These are phyloP conservation scores for Drosophila phalerata DNA, from an alignment of 2,888 invertebrate genomes.

Conservation along the genomic window DNA sequence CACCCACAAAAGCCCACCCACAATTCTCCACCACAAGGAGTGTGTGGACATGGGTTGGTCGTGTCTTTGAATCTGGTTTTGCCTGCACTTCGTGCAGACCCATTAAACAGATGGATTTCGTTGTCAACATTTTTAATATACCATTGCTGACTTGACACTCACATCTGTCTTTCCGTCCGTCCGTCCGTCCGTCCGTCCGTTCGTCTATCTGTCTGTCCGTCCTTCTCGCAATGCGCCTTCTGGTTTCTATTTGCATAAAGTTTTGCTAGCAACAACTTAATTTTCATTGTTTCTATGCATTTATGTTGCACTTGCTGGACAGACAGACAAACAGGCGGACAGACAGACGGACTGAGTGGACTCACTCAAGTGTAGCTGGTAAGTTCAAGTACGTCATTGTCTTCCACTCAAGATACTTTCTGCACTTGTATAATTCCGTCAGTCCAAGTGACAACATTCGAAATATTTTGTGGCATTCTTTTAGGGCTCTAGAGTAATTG, in stretches of 20 bases:
- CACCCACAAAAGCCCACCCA: conserved; percentile 40
- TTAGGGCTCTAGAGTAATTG: conserved; percentile 15
- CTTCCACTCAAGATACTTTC: conserved; percentile 41
- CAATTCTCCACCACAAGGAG: conserved; percentile 26
- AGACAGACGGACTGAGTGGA: conserved; percentile 18
- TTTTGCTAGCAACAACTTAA: conserved; percentile 71
- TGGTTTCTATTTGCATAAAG: conserved; percentile 67
- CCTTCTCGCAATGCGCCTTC: conserved; percentile 29
- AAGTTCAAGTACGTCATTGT: conserved; percentile 57
- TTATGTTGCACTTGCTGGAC: conserved; percentile 71
- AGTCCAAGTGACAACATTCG: not conserved
- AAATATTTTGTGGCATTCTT: conserved; percentile 32
- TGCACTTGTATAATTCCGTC: conserved; percentile 29
- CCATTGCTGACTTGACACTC: conserved; percentile 36
- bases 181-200: not conserved
- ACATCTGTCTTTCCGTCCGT: conserved; percentile 9
- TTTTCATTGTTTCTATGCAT: conserved; percentile 79
- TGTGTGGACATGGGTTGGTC: conserved; percentile 1
- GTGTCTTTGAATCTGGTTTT: not conserved
- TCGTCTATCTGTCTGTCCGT: conserved; percentile 11
- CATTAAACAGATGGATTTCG: conserved; percentile 81
- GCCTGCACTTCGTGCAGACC: conserved; percentile 37
- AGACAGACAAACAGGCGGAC: not conserved
- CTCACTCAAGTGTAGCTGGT: conserved; percentile 58
- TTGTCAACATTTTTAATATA: conserved; percentile 73